These are phyloP conservation scores for Allacma fusca DNA, from an alignment of 2,888 invertebrate species.

Conservation along the genomic window DNA sequence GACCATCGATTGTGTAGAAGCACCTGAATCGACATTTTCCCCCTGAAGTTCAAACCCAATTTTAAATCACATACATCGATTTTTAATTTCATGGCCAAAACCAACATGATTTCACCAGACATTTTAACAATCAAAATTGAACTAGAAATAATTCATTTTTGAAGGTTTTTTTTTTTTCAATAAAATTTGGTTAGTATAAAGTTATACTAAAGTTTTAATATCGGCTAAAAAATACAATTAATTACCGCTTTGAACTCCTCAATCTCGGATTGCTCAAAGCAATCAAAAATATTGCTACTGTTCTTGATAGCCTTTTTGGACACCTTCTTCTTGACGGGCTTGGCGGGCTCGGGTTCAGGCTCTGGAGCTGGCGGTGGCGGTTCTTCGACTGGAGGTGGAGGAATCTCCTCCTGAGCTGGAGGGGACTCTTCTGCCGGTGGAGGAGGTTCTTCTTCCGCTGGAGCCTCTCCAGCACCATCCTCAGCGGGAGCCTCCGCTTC, in stretches of 20 bases:
- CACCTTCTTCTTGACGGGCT: not conserved
- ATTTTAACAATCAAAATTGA: no score
- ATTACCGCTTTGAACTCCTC: slow-evolving; percentile 63
- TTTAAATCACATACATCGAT: no score
- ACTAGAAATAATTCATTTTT: no score
- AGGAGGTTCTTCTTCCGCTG: not conserved
- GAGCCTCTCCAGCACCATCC: not conserved
- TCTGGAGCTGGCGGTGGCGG: not conserved
- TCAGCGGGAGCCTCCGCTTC: not conserved
- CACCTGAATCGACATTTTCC: no score
- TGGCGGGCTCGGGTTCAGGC: no score
- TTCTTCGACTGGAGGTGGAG: not conserved
- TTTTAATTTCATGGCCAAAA: no score
- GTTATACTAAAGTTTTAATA: no score
- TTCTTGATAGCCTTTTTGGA: slow-evolving; percentile 53
- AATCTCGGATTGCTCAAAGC: slow-evolving; percentile 64
- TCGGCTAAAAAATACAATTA: not conserved
- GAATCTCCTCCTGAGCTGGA: not conserved
- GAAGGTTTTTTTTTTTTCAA: no score
- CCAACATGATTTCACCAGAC: no score
- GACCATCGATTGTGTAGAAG: no score
- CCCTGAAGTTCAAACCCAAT: no score
- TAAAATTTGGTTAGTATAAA: not conserved
- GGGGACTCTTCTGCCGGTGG: not conserved
- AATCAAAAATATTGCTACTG: slow-evolving; percentile 64